These are phyloP conservation scores for Amphibalanus amphitrite DNA, from an alignment of 1,140 invertebrate genomes.

Conservation along the genomic window DNA sequence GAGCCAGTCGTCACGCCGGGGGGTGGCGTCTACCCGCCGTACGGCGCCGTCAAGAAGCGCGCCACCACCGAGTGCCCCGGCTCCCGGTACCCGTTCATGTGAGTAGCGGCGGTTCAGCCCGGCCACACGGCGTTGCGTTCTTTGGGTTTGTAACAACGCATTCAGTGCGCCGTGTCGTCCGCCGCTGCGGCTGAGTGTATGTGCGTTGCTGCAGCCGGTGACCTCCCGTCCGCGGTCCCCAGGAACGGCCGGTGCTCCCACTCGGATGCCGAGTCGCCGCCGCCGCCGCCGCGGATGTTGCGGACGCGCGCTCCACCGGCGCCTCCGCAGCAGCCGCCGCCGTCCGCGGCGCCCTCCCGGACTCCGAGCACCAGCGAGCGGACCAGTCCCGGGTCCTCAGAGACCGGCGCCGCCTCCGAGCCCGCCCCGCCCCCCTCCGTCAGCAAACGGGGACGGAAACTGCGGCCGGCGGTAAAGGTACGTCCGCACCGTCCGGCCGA, in stretches of 20 bases:
- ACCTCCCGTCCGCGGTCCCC: too few species aligned
- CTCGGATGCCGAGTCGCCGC: neutral
- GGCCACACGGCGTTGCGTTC: too few species aligned
- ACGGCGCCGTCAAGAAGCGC: constrained; percentile 7
- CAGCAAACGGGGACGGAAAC: neutral
- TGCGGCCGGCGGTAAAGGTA: neutral
- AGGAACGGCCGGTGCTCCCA: neutral
- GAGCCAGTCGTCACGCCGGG: neutral
- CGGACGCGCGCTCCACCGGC: neutral
- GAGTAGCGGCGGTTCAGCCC: too few species aligned
- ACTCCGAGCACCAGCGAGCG: neutral
- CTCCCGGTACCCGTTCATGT: constrained; percentile 3
- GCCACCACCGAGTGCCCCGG: constrained; percentile 5
- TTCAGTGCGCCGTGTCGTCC: too few species aligned
- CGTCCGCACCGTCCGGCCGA: too few species aligned
- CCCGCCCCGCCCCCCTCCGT: neutral
- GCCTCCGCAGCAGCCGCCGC: too few species aligned
- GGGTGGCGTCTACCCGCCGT: neutral
- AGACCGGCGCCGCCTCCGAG: neutral
- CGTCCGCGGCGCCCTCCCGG: too few species aligned
- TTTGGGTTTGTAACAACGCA: too few species aligned
- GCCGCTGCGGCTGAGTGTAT: too few species aligned
- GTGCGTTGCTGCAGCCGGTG: too few species aligned
- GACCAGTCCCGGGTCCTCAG: neutral
- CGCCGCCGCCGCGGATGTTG: neutral